Percentiles rank a stretch among this genome's conserved stretches.
Evolutionary conservation across 2,888 invertebrate species (phyloP).

Genomic region (Sesia bembeciformis): DNA sequence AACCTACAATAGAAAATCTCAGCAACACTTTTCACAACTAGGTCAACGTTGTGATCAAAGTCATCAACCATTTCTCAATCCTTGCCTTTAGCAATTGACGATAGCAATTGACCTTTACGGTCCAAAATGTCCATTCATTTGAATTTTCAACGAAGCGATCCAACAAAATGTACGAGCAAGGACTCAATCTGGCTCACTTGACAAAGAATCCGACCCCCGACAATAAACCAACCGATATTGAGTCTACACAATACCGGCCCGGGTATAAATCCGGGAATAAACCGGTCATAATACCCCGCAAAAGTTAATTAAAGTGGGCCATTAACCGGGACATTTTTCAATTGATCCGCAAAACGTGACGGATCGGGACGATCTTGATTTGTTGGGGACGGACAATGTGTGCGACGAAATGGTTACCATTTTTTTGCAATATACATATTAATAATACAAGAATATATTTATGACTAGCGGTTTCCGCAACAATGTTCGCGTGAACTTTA

Average conservation of each 20-base stretch:
- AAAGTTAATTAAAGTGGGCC: conserved; percentile 60
- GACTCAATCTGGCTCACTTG: conserved; percentile 20
- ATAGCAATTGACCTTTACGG: too few species aligned
- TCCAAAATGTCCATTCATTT: too few species aligned
- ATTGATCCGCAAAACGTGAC: conserved; percentile 31
- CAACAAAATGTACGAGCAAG: neutral
- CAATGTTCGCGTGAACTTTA: too few species aligned
- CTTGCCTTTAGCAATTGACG: too few species aligned
- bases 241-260: conserved; percentile 50
- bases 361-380: neutral
- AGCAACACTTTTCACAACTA: too few species aligned
- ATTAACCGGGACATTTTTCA: conserved; percentile 43
- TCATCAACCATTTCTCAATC: too few species aligned
- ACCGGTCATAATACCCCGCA: conserved; percentile 44
- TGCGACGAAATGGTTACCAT: neutral
- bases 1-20: too few species aligned
- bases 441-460: too few species aligned
- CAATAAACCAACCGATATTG: conserved; percentile 62
- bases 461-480: too few species aligned
- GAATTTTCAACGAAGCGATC: neutral
- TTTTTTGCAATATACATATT: too few species aligned
- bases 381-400: neutral
- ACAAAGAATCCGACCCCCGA: conserved; percentile 32
- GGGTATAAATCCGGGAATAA: conserved; percentile 50
- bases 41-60: too few species aligned